A percentile compares a stretch with the other conserved stretches of the same genome.
phyloP scores from a whole-genome alignment of 2,113 vertebrate genomes.

The Nannobrachium achirus region DNA sequence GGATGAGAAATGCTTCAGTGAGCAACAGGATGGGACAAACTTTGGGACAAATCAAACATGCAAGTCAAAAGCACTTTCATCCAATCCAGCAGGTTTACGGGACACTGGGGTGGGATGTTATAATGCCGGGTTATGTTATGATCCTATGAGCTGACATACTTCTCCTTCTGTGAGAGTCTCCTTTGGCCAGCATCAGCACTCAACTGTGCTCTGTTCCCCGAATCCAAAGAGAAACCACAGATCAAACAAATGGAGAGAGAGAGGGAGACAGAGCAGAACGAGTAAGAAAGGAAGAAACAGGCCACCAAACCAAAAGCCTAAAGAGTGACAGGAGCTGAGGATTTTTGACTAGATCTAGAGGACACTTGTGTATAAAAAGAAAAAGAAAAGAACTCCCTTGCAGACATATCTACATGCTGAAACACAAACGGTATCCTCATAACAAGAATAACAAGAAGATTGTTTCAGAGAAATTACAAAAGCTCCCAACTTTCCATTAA shows the following conservation, averaged over 20 bases:
- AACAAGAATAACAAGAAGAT: too few relatives aligned
- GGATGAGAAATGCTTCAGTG: constrained; percentile 51
- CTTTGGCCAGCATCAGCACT: constrained; percentile 77
- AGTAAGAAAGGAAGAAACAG: constrained; percentile 29
- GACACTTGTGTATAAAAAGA: constrained; percentile 8
- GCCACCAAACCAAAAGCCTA: constrained; percentile 6
- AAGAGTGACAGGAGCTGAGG: constrained; percentile 10
- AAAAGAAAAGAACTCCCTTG: constrained; percentile 9
- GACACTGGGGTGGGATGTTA: constrained; percentile 44
- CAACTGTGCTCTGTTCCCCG: constrained; percentile 80
- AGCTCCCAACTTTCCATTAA: not conserved
- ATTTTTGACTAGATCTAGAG: not conserved
- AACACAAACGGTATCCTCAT: too few relatives aligned
- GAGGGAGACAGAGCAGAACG: constrained; percentile 49
- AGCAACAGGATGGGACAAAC: constrained; percentile 34
- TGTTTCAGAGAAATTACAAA: not conserved
- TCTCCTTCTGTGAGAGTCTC: constrained; percentile 77
- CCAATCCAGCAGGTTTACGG: constrained; percentile 66
- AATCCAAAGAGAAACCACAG: constrained; percentile 62
- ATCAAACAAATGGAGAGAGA: constrained; percentile 45
- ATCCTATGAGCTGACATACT: constrained; percentile 75
- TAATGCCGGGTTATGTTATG: constrained; percentile 54
- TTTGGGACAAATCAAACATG: constrained; percentile 68
- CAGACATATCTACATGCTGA: too few relatives aligned
- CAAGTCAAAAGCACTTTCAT: constrained; percentile 59